These are phyloP conservation scores for Arctia plantaginis DNA, from an alignment of 2,888 invertebrate genomes.

Conservation along the genomic window DNA sequence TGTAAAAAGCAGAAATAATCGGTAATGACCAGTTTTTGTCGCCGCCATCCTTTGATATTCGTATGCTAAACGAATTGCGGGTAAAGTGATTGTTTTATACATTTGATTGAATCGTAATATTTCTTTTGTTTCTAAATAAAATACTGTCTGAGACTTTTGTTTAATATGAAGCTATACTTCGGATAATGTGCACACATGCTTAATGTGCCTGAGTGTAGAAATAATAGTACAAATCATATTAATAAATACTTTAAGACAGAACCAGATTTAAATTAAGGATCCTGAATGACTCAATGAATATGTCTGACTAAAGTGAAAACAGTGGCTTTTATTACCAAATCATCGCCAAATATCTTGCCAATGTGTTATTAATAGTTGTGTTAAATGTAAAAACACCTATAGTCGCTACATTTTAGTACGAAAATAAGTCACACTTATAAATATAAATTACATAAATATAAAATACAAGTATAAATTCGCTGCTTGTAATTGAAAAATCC, in stretches of 20 bases:
- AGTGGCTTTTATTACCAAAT: neutral
- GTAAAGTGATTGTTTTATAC: constrained; percentile 8
- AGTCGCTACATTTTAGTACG: neutral
- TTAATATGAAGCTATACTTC: neutral
- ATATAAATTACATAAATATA: too few relatives aligned
- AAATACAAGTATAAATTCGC: neutral
- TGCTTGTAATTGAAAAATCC: neutral
- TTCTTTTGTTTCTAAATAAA: neutral
- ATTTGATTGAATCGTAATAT: neutral
- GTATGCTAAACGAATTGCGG: constrained; percentile 2
- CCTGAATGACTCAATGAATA: neutral
- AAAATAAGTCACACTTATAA: neutral
- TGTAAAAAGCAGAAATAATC: constrained; percentile 59
- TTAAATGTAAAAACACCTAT: neutral
- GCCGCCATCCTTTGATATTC: constrained; percentile 12
- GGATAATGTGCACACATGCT: too few relatives aligned
- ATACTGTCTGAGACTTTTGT: neutral
- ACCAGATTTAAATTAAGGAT: neutral
- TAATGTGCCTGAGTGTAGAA: neutral
- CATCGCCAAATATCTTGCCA: neutral
- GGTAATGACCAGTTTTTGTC: constrained; percentile 51
- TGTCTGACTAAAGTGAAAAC: neutral
- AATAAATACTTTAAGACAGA: neutral
- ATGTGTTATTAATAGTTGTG: neutral
- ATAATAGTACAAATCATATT: neutral